Evolutionary conservation across 2,888 invertebrate genomes (phyloP).

Genomic region (Philhelius pedissequus): DNA sequence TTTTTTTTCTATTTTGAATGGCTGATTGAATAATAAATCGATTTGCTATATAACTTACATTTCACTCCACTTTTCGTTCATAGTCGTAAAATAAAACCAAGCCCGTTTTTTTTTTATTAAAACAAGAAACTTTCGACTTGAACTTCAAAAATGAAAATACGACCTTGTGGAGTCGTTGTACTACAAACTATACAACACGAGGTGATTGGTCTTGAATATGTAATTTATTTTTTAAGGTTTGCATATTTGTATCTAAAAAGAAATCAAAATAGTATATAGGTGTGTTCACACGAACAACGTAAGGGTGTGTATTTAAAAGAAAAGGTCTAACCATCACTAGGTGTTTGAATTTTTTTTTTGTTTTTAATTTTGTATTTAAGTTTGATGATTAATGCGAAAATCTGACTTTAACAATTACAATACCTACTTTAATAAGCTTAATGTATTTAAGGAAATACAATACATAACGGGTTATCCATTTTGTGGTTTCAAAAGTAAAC

Average conservation of each 20-base stretch:
- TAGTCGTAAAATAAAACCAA: neutral
- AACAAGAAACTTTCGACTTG: conserved; percentile 8
- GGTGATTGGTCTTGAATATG: conserved; percentile 19
- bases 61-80: neutral
- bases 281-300: neutral
- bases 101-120: neutral
- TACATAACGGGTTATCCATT: no score
- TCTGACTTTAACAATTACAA: no score
- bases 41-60: neutral
- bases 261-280: neutral
- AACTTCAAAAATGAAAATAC: conserved; percentile 1
- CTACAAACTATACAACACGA: no score
- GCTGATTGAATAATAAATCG: conserved; percentile 8
- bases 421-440: no score
- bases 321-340: no score
- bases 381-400: no score
- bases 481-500: no score
- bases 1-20: neutral
- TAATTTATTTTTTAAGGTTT: conserved; percentile 5
- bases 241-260: neutral
- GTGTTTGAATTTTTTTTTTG: no score
- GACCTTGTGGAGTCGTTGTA: conserved; percentile 9
- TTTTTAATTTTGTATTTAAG: no score
- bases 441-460: no score
- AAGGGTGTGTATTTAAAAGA: neutral